A percentile compares a stretch with the other conserved stretches of the same genome.
Evolutionary conservation across 1,140 invertebrate species (phyloP).

Genomic region (Phthorimaea operculella): DNA sequence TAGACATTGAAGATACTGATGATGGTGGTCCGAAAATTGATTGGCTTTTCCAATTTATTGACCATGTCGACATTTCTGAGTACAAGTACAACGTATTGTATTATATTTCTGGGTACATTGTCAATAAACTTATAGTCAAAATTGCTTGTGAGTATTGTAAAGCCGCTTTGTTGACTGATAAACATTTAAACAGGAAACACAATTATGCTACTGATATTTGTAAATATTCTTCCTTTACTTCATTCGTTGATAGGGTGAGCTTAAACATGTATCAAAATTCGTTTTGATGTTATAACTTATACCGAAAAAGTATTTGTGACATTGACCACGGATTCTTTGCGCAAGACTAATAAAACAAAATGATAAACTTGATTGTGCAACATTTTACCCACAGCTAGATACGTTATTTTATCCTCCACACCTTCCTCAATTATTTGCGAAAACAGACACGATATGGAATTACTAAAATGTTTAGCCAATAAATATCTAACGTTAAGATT

Average conservation of each 20-base stretch:
- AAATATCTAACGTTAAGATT: background rate
- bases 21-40: no score
- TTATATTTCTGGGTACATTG: no score
- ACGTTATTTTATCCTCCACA: background rate
- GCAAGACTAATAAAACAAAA: background rate
- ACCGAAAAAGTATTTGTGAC: background rate
- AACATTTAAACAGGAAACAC: slow-evolving; percentile 3
- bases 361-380: background rate
- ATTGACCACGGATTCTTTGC: background rate
- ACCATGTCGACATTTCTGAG: no score
- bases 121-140: no score
- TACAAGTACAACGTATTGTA: no score
- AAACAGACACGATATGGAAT: background rate
- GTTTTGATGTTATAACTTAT: no score
- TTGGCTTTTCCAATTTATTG: no score
- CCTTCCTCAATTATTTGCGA: background rate
- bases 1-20: no score
- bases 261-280: slow-evolving; percentile 1
- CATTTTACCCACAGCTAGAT: no score
- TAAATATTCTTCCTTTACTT: slow-evolving; percentile 10
- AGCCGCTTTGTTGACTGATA: background rate
- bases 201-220: slow-evolving; percentile 3
- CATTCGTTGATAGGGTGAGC: background rate
- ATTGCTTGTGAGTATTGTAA: slow-evolving; percentile 9
- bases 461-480: background rate